A percentile compares a stretch with the other conserved stretches of the same genome.
Evolutionary conservation across 2,797 vertebrate genomes (phyloP).

Genomic region (Onychomys arenicola): DNA sequence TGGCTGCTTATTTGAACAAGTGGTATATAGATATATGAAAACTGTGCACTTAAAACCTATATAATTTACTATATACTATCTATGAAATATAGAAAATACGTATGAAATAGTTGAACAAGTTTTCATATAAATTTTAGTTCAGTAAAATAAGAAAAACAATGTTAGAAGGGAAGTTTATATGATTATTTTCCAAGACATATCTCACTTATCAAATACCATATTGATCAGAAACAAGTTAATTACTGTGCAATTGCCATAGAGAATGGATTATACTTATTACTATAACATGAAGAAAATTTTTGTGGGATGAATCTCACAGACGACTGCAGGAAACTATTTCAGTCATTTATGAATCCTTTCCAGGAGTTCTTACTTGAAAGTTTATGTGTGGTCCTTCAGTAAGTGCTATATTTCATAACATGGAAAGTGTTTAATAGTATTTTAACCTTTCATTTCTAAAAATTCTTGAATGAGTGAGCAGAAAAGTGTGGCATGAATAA

Average conservation of each 20-base stretch:
- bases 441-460: slow-evolving; percentile 75
- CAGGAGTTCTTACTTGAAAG: slow-evolving; percentile 61
- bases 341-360: slow-evolving; percentile 49
- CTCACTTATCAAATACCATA: slow-evolving; percentile 22
- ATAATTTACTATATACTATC: background rate
- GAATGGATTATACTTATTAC: slow-evolving; percentile 3
- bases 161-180: background rate
- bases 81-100: background rate
- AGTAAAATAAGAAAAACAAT: slow-evolving; percentile 27
- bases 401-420: slow-evolving; percentile 32
- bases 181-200: slow-evolving; percentile 1
- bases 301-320: slow-evolving; percentile 33
- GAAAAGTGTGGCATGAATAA: slow-evolving; percentile 79
- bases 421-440: slow-evolving; percentile 46
- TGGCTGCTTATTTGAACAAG: background rate
- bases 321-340: slow-evolving; percentile 61
- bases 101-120: background rate
- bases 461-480: slow-evolving; percentile 83
- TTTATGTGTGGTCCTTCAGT: slow-evolving; percentile 42
- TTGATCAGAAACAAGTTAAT: slow-evolving; percentile 57
- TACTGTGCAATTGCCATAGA: background rate
- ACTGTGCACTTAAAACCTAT: background rate
- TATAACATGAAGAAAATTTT: slow-evolving; percentile 27
- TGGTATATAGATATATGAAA: background rate
- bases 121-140: background rate